phyloP scores from a whole-genome alignment of 2,888 invertebrate genomes.

The Seira sanloemensis region DNA sequence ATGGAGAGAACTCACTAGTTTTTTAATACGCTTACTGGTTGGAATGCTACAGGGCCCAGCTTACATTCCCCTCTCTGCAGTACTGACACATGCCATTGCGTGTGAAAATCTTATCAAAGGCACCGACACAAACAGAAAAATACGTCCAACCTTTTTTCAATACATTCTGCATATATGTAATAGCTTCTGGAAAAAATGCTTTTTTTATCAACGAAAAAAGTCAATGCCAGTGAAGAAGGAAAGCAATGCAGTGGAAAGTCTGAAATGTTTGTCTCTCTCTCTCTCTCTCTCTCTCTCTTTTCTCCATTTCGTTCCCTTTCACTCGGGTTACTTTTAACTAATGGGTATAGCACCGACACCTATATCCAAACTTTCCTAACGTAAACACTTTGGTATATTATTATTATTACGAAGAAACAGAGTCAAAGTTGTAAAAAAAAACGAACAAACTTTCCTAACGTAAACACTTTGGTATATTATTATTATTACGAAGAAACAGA shows the following conservation, averaged over 20 bases:
- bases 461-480: background rate
- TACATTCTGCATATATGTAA: background rate
- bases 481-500: background rate
- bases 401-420: no score
- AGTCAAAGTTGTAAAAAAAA: no score
- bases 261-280: background rate
- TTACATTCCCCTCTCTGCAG: background rate
- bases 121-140: slow-evolving; percentile 58
- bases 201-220: slow-evolving; percentile 13
- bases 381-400: no score
- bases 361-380: no score
- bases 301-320: no score
- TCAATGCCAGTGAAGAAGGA: slow-evolving; percentile 13
- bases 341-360: background rate
- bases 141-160: background rate
- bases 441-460: background rate
- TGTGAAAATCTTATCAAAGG: slow-evolving; percentile 68
- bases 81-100: slow-evolving; percentile 62
- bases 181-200: background rate
- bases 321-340: background rate
- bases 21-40: background rate
- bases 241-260: slow-evolving; percentile 45
- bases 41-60: background rate
- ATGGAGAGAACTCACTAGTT: no score
- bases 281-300: no score